These are phyloP conservation scores for Ornithoptera priamus DNA, from an alignment of 2,888 invertebrate genomes.

Conservation along the genomic window DNA sequence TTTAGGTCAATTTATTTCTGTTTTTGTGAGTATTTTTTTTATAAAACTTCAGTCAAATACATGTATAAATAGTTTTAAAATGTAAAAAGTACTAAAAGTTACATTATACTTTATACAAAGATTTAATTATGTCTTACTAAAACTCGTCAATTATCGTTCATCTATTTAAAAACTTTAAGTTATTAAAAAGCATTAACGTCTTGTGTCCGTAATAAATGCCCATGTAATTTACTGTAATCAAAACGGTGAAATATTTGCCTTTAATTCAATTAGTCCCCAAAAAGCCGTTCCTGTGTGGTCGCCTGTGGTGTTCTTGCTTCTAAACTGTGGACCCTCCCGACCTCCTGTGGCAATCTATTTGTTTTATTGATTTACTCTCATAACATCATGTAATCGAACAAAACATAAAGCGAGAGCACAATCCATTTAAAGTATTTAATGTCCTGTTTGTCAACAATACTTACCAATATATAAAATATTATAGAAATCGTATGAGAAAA, in stretches of 20 bases:
- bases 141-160: too few relatives aligned
- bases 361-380: slow-evolving; percentile 9
- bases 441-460: too few relatives aligned
- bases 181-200: background rate
- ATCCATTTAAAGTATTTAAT: background rate
- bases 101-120: too few relatives aligned
- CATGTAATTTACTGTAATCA: background rate
- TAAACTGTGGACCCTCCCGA: background rate
- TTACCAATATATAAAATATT: too few relatives aligned
- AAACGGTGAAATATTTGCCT: slow-evolving; percentile 5
- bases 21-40: background rate
- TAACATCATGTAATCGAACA: background rate
- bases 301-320: background rate
- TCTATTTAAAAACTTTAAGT: background rate
- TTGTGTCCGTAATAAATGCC: background rate
- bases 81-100: too few relatives aligned
- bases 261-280: slow-evolving; percentile 19
- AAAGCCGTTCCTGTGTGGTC: background rate
- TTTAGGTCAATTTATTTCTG: background rate
- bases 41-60: background rate
- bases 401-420: background rate
- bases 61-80: background rate
- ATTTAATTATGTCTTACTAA: too few relatives aligned
- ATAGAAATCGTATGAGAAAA: too few relatives aligned
- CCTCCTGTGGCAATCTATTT: slow-evolving; percentile 6